Evolutionary conservation across 2,888 invertebrate genomes (phyloP), one percentile per base, ranked within the genome.

Genomic region (Caenorhabditis virilis): DNA sequence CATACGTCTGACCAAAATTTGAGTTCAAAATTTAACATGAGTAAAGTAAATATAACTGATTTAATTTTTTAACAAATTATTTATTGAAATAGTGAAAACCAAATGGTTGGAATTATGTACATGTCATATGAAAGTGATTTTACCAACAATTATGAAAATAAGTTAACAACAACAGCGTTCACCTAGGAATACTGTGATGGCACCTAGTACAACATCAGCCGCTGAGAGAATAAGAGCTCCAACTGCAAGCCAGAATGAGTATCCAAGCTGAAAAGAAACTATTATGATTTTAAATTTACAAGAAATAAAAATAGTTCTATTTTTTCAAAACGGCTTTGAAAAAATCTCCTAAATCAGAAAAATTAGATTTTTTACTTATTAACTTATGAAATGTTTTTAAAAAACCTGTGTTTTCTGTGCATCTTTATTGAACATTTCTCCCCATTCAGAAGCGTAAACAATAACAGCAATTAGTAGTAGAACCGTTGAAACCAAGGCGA

Each of bases 161-260:
- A 30, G 30, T 30, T 30, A 30, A 9, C 30, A 30, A 55, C 72
- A 72, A 47, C 70, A 67, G n/a, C 64, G 49, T 52, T 75, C 67
- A 33, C 70, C 72, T 42, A 69, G 59, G 46, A 59, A 75, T 1
- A 69, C 64, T 9, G 75, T 42, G 2, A 70, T 33, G 0, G 69
- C 61, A 25, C 70, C 70, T 11, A 75, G 46, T 48, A 72, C 54
- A 13, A 61, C 63, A 43, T 65, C 67, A 13, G 62, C 60, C 6
- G 66, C 61, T 18, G 72, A 68, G 20, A 72, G 36, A 22, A 64
- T 53, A n/a, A 72, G 47, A 1, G 72, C 70, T 13, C 64, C 71
- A 18, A 69, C 63, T 9, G 75, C 60, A 9, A 72, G 52, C 70
- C 71, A 75, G 60, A 68, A 72, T 1, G 72, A 72, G 50, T 67